Percentiles rank a stretch among this genome's conserved stretches.
Evolutionary conservation across 2,888 invertebrate species (phyloP).

Genomic region (Watsonalla binaria): DNA sequence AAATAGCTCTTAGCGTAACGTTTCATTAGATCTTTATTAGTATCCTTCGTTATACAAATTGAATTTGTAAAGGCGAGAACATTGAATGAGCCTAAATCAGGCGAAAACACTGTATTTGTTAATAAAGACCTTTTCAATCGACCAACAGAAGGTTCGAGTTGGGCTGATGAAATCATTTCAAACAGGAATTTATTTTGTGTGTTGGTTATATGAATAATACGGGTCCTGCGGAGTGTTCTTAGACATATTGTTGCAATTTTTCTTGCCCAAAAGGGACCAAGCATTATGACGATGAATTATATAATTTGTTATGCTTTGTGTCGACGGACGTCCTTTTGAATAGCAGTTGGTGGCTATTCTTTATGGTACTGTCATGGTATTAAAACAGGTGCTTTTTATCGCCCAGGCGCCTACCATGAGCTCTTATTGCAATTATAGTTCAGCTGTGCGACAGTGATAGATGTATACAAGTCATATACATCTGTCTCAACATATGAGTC

Average conservation of each 20-base stretch:
- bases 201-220: conserved; percentile 22
- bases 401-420: no score
- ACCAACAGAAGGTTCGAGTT: background rate
- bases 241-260: conserved; percentile 46
- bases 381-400: background rate
- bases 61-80: no score
- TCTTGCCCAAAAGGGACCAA: conserved; percentile 36
- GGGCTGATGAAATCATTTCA: background rate
- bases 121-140: no score
- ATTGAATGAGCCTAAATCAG: no score
- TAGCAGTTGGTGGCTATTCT: background rate
- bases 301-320: conserved; percentile 51
- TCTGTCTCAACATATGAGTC: no score
- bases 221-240: conserved; percentile 22
- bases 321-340: conserved; percentile 5
- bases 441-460: no score
- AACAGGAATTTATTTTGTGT: background rate
- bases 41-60: no score
- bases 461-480: no score
- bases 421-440: no score
- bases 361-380: background rate
- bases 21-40: no score
- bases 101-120: no score
- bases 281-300: conserved; percentile 43
- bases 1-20: no score